Evolutionary conservation across 2,797 vertebrate species (phyloP), one percentile per base, ranked within the genome.

Genomic region (Microchirus variegatus): DNA sequence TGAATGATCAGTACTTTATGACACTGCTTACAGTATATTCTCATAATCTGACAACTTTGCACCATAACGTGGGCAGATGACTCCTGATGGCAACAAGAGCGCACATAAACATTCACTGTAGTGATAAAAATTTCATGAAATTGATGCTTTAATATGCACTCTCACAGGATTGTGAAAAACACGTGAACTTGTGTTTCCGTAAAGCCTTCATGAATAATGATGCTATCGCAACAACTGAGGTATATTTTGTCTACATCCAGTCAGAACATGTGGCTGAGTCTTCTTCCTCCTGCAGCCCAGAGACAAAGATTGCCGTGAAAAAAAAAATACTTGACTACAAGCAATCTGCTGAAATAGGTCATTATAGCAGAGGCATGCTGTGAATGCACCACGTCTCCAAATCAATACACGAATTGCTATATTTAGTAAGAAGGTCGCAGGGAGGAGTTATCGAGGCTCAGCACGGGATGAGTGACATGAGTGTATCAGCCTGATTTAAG

Each of bases 371-470:
- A 87, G 87, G 81, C 87, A 82, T 73, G 89, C 91, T 88, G 88
- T 77, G 85, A 90, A 88, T 86, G 79, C 74, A 64, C 79, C 59
- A 46, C 61, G 79, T 85, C 84, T 75, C 77, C 85, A 83, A 93
- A 93, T 94, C 92, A 84, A 93, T 92, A 91, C 67, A 70, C 64
- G 76, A 80, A 81, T 53, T 59, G 75, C 87, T 93, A 91, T 92
- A 91, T 90, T 85, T 89, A 89, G 90, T 84, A 92, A 93, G 87
- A 92, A 90, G 91, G 90, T 92, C 90, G 75, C 36, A 50, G 83
- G 87, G 86, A 91, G 89, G 89, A 91, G 88, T 85, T 86, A 73
- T 76, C 68, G 62, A 84, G 57, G 66, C 64, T 77, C 81, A 43
- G 50, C 47, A 59, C 74, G 77, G 73, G 81, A 76, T 70, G 73